Evolutionary conservation across 2,113 vertebrate species (phyloP).

Genomic region (Apodemus speciosus): DNA sequence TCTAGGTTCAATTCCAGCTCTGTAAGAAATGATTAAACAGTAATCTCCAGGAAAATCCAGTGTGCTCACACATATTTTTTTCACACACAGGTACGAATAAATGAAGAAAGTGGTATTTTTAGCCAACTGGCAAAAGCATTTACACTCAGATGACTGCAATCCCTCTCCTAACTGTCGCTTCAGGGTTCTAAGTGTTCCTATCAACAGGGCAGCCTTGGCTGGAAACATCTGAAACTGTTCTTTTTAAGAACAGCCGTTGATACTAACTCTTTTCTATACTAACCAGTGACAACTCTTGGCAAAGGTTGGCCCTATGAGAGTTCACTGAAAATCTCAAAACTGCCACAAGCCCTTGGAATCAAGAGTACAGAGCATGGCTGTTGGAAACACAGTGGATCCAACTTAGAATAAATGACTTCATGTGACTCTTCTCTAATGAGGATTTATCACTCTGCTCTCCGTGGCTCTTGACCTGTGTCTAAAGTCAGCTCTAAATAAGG

Average conservation of each 20-base stretch:
- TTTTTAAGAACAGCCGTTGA: not conserved
- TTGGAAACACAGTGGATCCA: not conserved
- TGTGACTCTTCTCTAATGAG: not conserved
- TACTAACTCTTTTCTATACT: not conserved
- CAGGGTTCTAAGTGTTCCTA: not conserved
- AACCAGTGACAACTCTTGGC: slow-evolving; percentile 28
- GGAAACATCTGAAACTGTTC: not conserved
- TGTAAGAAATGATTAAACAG: not conserved
- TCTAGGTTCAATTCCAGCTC: not conserved
- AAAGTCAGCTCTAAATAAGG: not conserved
- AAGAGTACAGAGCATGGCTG: not conserved
- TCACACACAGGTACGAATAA: not conserved
- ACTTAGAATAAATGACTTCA: not conserved
- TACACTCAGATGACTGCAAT: not conserved
- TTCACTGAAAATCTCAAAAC: not conserved
- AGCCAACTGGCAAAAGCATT: not conserved
- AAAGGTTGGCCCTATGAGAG: slow-evolving; percentile 23
- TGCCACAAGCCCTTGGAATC: not conserved
- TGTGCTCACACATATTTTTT: not conserved
- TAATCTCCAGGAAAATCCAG: not conserved
- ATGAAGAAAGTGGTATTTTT: not conserved
- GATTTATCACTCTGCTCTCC: not conserved
- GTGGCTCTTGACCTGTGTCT: slow-evolving; percentile 1
- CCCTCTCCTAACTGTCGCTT: no score
- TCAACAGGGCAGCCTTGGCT: no score